Evolutionary conservation across 2,113 vertebrate species (phyloP), one percentile per base, ranked within the genome.

Genomic region (Merops nubicus): DNA sequence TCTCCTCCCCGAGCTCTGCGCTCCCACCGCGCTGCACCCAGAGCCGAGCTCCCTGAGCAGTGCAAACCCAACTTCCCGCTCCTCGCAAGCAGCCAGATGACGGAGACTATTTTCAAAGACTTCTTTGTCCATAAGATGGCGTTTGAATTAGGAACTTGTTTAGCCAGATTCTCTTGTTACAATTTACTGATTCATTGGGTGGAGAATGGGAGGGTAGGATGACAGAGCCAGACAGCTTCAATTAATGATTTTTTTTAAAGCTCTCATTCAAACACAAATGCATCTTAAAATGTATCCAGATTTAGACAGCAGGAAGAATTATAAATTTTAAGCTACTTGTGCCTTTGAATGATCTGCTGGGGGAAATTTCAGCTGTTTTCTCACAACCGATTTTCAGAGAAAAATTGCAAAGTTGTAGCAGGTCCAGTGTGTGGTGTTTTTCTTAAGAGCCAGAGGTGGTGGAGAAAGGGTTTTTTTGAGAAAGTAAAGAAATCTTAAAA

Each of bases 111-210:
- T 97, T 96, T 98, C 98, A 98, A 98, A 98, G 97, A 82, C 96
- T 94, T 96, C 98, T 98, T 98, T 98, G 98, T 98, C 98, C 97
- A 94, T 95, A 96, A 98, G 97, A 98, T 98, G 97, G 97, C 91
- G 51, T 97, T 98, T 95, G 97, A 97, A 97, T 97, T 96, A 95
- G 97, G 97, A 98, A 98, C 97, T 98, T 87, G 98, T 98, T 98
- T 87, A 95, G 97, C 97, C 96, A 98, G 97, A 98, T 98, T 98
- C 98, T 98, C 97, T 92, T 97, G 97, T 98, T 98, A 98, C 98
- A 97, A 94, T 98, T 97, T 97, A 97, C 96, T 96, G 97, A 97
- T 97, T 97, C 96, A 97, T 97, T 92, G 92, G 96, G 96, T 97
- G 96, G 96, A 93, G 96, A 97, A 95, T 80, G 89, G 97, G 92